Evolutionary conservation across 2,797 vertebrate genomes (phyloP).

Genomic region (Gymnoscopelus braueri): DNA sequence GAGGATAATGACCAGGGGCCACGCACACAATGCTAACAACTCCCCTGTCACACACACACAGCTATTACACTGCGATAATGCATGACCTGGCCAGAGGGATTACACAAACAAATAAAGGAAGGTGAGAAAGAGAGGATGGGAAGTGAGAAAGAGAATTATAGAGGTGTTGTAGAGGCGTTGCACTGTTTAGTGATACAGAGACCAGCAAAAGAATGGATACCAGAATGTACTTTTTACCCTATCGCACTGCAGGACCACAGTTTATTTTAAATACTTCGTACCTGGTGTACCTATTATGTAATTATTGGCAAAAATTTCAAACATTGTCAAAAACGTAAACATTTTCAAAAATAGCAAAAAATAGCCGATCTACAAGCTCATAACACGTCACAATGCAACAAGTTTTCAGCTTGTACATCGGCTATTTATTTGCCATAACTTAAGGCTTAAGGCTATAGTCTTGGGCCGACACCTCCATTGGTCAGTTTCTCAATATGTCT

Average conservation of each 20-base stretch:
- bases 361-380: no score
- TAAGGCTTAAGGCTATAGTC: constrained; percentile 50
- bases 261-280: no score
- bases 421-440: constrained; percentile 66
- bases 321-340: no score
- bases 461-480: constrained; percentile 64
- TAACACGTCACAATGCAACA: no score
- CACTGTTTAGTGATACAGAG: no score
- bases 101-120: constrained; percentile 63
- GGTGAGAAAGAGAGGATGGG: constrained; percentile 41
- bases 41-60: constrained; percentile 62
- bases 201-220: no score
- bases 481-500: not conserved
- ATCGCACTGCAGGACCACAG: no score
- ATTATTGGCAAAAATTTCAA: no score
- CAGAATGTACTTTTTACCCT: no score
- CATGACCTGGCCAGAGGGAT: constrained; percentile 61
- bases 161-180: not conserved
- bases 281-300: no score
- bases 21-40: constrained; percentile 71
- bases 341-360: no score
- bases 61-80: constrained; percentile 75
- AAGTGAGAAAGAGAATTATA: constrained; percentile 49
- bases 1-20: constrained; percentile 74
- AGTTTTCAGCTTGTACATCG: no score